Percentiles rank a stretch among this genome's conserved stretches.
These are phyloP conservation scores for Formicarius rufipectus DNA, from an alignment of 2,113 vertebrate genomes.

Conservation along the genomic window DNA sequence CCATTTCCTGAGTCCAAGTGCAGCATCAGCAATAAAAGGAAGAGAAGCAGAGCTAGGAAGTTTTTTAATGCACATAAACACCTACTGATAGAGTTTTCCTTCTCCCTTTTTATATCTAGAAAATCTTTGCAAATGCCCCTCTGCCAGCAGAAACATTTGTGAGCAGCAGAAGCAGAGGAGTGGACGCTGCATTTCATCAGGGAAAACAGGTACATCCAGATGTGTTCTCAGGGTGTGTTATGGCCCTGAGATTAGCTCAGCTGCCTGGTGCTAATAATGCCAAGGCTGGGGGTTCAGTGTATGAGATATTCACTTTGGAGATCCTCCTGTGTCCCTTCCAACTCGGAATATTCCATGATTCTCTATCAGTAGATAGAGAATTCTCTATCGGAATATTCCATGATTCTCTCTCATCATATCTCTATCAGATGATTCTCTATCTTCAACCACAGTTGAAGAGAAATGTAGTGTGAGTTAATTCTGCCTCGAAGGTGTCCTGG, in stretches of 20 bases:
- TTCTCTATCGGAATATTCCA: not conserved
- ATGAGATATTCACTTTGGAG: not conserved
- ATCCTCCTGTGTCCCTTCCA: not conserved
- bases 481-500: too few species aligned
- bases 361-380: too few species aligned
- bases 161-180: conserved; percentile 53
- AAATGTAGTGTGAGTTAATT: accelerated
- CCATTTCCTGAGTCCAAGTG: not conserved
- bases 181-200: not conserved
- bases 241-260: not conserved
- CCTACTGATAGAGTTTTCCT: not conserved
- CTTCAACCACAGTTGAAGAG: too few species aligned
- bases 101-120: conserved; percentile 40
- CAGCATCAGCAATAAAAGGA: not conserved
- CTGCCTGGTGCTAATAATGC: not conserved
- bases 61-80: not conserved
- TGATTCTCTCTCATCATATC: too few species aligned
- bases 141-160: conserved; percentile 1
- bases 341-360: not conserved
- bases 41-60: not conserved
- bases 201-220: conserved; percentile 40
- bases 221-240: not conserved
- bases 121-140: conserved; percentile 65
- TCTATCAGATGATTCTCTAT: too few species aligned
- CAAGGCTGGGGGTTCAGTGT: not conserved